A percentile compares a stretch with the other conserved stretches of the same genome.
These are phyloP conservation scores for Rhineura floridana DNA, from an alignment of 2,113 vertebrate species.

Conservation along the genomic window DNA sequence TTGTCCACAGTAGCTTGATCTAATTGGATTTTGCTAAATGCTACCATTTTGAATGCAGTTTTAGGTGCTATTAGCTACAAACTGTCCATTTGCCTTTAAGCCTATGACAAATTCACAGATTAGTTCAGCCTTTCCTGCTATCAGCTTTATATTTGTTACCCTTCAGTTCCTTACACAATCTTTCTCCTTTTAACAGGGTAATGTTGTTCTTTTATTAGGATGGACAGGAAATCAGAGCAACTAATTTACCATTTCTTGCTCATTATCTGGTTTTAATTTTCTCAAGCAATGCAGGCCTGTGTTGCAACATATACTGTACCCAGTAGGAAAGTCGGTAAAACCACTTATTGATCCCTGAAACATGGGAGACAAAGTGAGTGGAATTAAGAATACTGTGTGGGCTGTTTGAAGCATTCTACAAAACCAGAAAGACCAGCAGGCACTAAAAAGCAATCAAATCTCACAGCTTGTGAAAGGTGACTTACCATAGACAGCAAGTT, in stretches of 20 bases:
- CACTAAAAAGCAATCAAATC: slow-evolving; percentile 46
- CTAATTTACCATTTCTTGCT: slow-evolving; percentile 46
- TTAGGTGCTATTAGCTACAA: not conserved
- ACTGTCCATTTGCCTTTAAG: not conserved
- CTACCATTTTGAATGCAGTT: not conserved
- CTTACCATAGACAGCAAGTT: slow-evolving; percentile 13
- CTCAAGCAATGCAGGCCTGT: slow-evolving; percentile 12
- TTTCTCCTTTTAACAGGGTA: not conserved
- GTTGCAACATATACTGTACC: slow-evolving; percentile 41
- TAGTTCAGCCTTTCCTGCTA: not conserved
- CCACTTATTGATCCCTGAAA: slow-evolving; percentile 53
- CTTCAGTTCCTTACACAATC: not conserved
- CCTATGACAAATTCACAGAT: not conserved
- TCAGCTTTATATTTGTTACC: not conserved
- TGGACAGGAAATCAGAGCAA: slow-evolving; percentile 32
- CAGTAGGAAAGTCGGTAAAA: slow-evolving; percentile 59
- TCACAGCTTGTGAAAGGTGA: slow-evolving; percentile 41
- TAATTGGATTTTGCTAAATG: not conserved
- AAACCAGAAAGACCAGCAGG: slow-evolving; percentile 32
- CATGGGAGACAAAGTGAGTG: slow-evolving; percentile 20
- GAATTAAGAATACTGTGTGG: slow-evolving; percentile 47
- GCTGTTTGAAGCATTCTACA: slow-evolving; percentile 48
- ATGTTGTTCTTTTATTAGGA: slow-evolving; percentile 7
- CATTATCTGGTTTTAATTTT: slow-evolving; percentile 58
- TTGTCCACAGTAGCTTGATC: not conserved